phyloP scores from a whole-genome alignment of 2,888 invertebrate species.

The Hypomecis punctinalis region DNA sequence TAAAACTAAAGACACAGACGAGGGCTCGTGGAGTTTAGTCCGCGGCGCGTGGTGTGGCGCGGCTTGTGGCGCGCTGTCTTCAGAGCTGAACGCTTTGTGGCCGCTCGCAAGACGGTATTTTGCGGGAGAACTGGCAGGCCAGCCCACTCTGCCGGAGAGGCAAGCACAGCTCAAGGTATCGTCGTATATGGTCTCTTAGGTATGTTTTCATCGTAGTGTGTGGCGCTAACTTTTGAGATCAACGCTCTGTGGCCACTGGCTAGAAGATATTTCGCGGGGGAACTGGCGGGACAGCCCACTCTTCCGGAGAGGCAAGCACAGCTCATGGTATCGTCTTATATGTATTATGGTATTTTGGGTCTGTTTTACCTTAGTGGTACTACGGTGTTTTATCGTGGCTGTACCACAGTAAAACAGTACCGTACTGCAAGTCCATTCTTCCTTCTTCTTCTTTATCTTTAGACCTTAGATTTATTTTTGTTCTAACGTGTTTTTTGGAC shows the following conservation, averaged over 20 bases:
- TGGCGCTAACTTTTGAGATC: constrained; percentile 82
- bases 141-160: constrained; percentile 88
- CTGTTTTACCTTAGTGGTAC: constrained; percentile 54
- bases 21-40: constrained; percentile 60
- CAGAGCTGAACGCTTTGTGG: constrained; percentile 95
- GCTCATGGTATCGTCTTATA: constrained; percentile 88
- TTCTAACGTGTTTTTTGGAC: no score
- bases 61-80: constrained; percentile 71
- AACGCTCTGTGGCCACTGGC: constrained; percentile 98
- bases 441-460: no score
- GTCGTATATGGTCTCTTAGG: background rate
- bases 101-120: constrained; percentile 98
- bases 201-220: constrained; percentile 58
- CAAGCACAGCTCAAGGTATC: constrained; percentile 91
- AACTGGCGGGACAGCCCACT: constrained; percentile 89
- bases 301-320: constrained; percentile 89
- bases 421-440: no score
- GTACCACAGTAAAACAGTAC: no score
- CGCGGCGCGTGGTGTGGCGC: constrained; percentile 73
- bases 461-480: no score
- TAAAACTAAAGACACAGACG: constrained; percentile 56
- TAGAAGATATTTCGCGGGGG: constrained; percentile 96
- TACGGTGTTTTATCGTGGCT: no score
- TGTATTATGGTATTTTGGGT: no score
- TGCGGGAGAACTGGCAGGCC: constrained; percentile 92